Evolutionary conservation across 2,113 vertebrate species (phyloP).

Genomic region (Megalops atlanticus): DNA sequence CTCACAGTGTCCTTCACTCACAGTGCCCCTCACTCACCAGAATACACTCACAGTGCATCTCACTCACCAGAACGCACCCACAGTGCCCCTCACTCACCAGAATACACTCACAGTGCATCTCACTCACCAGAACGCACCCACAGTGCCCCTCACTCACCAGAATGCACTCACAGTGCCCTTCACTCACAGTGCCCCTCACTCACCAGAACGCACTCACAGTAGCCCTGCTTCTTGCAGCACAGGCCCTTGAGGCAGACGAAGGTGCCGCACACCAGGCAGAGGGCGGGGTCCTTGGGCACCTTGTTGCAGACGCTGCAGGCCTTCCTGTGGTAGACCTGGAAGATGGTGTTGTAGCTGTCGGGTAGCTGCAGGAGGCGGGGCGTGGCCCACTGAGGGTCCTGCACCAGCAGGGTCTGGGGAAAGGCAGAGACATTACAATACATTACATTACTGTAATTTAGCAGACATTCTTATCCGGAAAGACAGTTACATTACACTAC

Average conservation of each 20-base stretch:
- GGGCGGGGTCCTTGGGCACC: conserved; percentile 97
- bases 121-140: too few relatives aligned
- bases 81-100: too few relatives aligned
- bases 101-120: too few relatives aligned
- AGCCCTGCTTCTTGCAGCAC: conserved; percentile 97
- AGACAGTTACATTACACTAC: too few relatives aligned
- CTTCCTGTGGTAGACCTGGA: conserved; percentile 98
- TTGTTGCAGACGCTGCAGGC: conserved; percentile 91
- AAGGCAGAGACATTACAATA: not conserved
- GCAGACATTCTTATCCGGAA: too few relatives aligned
- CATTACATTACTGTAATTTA: too few relatives aligned
- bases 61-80: too few relatives aligned
- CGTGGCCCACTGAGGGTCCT: conserved; percentile 88
- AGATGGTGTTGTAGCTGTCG: conserved; percentile 97
- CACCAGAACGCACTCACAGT: conserved; percentile 97
- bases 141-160: too few relatives aligned
- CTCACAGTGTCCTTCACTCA: too few relatives aligned
- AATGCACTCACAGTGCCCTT: too few relatives aligned
- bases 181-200: conserved; percentile 64
- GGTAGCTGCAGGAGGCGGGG: conserved; percentile 90
- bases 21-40: too few relatives aligned
- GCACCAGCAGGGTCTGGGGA: conserved; percentile 81
- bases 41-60: too few relatives aligned
- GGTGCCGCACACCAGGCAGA: conserved; percentile 95
- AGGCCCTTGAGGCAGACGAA: conserved; percentile 97